phyloP scores from a whole-genome alignment of 2,888 invertebrate genomes.

The Habrosyne pyritoides region DNA sequence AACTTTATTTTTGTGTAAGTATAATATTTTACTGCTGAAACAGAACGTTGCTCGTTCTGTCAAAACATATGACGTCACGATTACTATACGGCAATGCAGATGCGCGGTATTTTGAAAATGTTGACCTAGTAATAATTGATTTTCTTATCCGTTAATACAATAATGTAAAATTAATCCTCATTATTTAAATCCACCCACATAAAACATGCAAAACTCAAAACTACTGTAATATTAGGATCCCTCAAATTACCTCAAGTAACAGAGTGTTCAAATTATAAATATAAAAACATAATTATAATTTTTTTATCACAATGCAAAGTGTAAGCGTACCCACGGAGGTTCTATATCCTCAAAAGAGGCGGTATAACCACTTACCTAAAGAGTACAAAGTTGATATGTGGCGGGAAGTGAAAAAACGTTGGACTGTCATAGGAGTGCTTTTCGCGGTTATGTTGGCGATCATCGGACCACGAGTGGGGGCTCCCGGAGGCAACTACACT shows the following conservation, averaged over 20 bases:
- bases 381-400: conserved; percentile 55
- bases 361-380: conserved; percentile 25
- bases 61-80: conserved; percentile 17
- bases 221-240: neutral
- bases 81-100: conserved; percentile 51
- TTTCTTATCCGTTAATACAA: conserved; percentile 14
- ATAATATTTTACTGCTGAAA: no score
- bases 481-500: conserved; percentile 73
- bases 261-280: neutral
- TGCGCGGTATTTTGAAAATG: conserved; percentile 55
- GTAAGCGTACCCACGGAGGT: conserved; percentile 22
- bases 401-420: conserved; percentile 53
- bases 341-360: conserved; percentile 22
- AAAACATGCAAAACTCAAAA: neutral
- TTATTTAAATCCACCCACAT: neutral
- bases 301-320: neutral
- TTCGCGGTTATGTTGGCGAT: conserved; percentile 57
- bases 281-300: neutral
- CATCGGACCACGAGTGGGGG: conserved; percentile 60
- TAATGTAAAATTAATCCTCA: neutral
- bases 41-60: neutral
- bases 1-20: no score
- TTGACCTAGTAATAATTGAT: conserved; percentile 30
- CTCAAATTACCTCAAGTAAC: neutral
- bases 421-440: conserved; percentile 65